Evolutionary conservation across 2,797 vertebrate genomes (phyloP), one percentile per base, ranked within the genome.

Genomic region (Enteromius afrohamiltoni): DNA sequence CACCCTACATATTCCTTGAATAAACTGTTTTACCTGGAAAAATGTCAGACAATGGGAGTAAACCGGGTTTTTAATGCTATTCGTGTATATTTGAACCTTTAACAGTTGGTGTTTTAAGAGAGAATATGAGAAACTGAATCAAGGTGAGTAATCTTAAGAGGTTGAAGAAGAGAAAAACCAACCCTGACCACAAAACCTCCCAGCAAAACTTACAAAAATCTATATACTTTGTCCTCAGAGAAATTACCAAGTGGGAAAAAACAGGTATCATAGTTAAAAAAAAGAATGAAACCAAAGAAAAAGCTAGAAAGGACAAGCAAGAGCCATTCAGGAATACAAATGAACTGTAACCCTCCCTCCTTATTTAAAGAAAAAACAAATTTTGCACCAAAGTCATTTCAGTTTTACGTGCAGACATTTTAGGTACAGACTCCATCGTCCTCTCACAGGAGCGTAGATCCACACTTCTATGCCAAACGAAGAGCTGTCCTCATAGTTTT

Each of bases 161-260:
- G 23, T 80, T 58, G 2, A 53, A 37, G 47, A 53, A 74, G 42
- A 91, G 89, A 31, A 40, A 91, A 91, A 90, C 89, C 86, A 16
- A 88, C 84, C 75, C 69, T 83, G 69, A 85, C 26, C 45, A 71
- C 19, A 73, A 67, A 83, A 19, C 19, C 13, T 14, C 23, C 67
- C 14, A 49, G 34, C 13, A 69, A 85, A 82, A 82, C 64, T 11
- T 70, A 34, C 87, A 84, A 88, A 79, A 84, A 53, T 51, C 64
- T 0, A 67, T 84, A 89, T 88, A 85, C 64, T 82, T 64, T n/a
- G 17, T 53, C 64, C 34, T 34, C 47, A 40, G 64, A 26, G 19
- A 71, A 64, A 70, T 58, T 2, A 64, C 53, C 14, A 74, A 42
- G 68, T 62, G 37, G 53, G 37, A 71, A n/a, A 83, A 51, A 64